Percentiles rank a stretch among this genome's conserved stretches.
Conservation (phyloP, 2,888 invertebrate species). For the Norana najaformis region DNA sequence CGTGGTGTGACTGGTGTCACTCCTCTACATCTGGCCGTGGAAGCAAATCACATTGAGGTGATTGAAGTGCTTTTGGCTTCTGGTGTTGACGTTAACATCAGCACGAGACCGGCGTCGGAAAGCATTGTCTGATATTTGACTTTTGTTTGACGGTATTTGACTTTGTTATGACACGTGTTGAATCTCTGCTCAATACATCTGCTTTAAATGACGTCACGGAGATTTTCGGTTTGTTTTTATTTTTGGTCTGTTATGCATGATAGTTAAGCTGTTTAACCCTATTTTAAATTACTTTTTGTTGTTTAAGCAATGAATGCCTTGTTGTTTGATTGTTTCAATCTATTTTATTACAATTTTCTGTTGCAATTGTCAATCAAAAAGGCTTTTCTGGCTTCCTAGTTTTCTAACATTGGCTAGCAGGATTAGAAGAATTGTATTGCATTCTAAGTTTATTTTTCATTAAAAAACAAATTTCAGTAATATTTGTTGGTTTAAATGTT, state of each 20-base stretch:
- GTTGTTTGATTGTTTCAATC: neutral
- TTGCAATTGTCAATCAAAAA: neutral
- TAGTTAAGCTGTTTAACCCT: neutral
- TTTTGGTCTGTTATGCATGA: neutral
- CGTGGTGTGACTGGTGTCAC: neutral
- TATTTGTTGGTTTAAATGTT: neutral
- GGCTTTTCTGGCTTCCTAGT: neutral
- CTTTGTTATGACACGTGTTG: neutral
- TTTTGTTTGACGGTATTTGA: neutral
- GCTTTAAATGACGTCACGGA: neutral
- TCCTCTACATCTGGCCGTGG: neutral
- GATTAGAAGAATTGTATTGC: neutral
- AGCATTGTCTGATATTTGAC: neutral
- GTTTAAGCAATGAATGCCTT: neutral
- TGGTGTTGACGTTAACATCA: neutral
- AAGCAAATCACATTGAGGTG: neutral
- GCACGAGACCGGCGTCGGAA: neutral
- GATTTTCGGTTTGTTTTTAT: neutral
- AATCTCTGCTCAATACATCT: neutral
- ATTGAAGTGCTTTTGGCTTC: slow-evolving; percentile 3
- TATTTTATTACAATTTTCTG: neutral
- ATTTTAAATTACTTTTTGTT: neutral
- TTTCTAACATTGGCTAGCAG: neutral
- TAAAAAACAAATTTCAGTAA: neutral
- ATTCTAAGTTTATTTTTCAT: neutral